Conservation (phyloP, 2,888 invertebrate genomes). For the Caenorhabditis auriculariae region DNA sequence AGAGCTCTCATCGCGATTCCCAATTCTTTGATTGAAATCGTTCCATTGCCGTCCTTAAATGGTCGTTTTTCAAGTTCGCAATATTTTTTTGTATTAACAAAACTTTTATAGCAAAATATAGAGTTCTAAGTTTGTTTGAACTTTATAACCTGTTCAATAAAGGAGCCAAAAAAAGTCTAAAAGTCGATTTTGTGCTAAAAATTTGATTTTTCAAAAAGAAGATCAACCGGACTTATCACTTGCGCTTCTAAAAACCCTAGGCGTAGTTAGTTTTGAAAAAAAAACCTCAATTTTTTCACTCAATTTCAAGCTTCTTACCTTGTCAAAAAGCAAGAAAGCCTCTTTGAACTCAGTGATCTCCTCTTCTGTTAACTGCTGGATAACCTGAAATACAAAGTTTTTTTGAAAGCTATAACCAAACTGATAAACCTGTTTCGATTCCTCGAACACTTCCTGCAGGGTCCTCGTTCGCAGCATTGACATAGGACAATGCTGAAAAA, state of each 20-base stretch:
- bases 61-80: background rate
- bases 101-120: too few species aligned
- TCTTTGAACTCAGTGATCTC: conserved; percentile 46
- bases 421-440: conserved; percentile 18
- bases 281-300: background rate
- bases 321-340: conserved; percentile 41
- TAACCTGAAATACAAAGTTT: conserved; percentile 13
- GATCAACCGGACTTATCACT: too few species aligned
- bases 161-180: too few species aligned
- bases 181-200: too few species aligned
- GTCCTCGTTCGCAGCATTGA: conserved; percentile 30
- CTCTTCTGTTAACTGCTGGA: conserved; percentile 35
- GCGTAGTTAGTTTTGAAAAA: too few species aligned
- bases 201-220: too few species aligned
- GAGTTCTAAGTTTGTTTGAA: too few species aligned
- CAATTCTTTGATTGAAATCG: conserved; percentile 43
- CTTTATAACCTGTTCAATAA: too few species aligned
- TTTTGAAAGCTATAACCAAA: background rate
- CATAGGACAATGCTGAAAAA: conserved; percentile 34
- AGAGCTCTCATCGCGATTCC: conserved; percentile 43
- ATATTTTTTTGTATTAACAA: too few species aligned
- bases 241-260: too few species aligned
- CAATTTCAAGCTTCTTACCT: conserved; percentile 6
- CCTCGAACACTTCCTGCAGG: conserved; percentile 41
- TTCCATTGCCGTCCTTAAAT: conserved; percentile 39